These are phyloP conservation scores for Phataginus tetradactyla DNA, from an alignment of 2,797 vertebrate species.

Conservation along the genomic window DNA sequence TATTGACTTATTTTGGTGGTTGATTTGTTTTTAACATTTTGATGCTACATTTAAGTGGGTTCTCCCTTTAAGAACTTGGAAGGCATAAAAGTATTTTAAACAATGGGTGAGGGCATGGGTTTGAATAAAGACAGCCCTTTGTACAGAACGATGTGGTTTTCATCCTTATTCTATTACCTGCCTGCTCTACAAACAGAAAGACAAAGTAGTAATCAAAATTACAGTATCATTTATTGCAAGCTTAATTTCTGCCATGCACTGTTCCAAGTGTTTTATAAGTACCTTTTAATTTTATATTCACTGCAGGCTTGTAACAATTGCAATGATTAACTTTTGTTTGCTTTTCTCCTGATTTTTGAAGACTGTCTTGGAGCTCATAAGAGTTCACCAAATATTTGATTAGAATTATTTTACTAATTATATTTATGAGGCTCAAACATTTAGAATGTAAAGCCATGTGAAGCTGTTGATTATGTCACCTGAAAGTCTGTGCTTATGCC, in stretches of 20 bases:
- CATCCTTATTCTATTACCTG: background rate
- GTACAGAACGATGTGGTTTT: background rate
- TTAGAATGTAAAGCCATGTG: background rate
- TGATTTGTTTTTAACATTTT: background rate
- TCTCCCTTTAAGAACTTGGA: background rate
- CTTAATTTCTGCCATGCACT: background rate
- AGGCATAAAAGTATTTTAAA: background rate
- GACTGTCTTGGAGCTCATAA: background rate
- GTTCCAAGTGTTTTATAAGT: background rate
- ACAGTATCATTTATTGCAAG: background rate
- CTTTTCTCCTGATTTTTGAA: conserved; percentile 3
- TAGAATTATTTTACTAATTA: conserved; percentile 18
- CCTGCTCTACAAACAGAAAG: background rate
- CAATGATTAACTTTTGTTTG: conserved; percentile 6
- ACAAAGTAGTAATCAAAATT: background rate
- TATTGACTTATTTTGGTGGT: background rate
- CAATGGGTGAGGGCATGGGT: background rate
- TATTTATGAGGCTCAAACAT: background rate
- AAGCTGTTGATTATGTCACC: background rate
- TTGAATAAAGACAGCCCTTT: background rate
- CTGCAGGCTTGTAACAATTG: background rate
- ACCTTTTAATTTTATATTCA: conserved; percentile 46
- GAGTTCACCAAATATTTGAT: background rate
- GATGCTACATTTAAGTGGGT: background rate
- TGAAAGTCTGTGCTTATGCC: background rate